Evolutionary conservation across 2,888 invertebrate species (phyloP), one percentile per base, ranked within the genome.

Genomic region (Lomographa bimaculata): DNA sequence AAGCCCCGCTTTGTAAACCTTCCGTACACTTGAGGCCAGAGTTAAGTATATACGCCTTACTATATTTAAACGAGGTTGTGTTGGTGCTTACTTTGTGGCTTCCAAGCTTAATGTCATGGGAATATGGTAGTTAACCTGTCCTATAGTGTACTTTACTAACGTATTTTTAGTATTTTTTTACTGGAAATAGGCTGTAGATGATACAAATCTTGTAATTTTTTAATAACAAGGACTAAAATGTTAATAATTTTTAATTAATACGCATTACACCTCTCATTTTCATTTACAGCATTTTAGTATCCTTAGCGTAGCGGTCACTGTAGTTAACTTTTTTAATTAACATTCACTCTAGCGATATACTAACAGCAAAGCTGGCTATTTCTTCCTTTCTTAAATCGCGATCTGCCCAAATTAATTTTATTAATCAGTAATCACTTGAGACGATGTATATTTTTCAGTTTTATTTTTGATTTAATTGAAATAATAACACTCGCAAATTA

Each of bases 11-110:
- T 80, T 40, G 50, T 44, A 58, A 47, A 68, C 67, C 71, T 71
- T 59, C 44, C 46, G 71, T 76, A 82, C 79, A 80, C 78, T 80
- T 50, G 63, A 61, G 71, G 76, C 54, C 71, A 71, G 68, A 69
- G 46, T 57, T 54, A 54, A 46, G 44, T 48, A 44, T n/a, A n/a
- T 46, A 54, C 36, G 46, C 51, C 50, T 14, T 9, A 7, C 53
- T 50, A 26, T 33, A 24, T 40, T 19, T 42, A 14, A 36, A 20
- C 40, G 24, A 33, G 10, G n/a, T 36, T 53, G 46, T 64, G 50
- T 50, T 48, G 59, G 54, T 59, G 70, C 65, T 67, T 72, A 46
- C 41, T 57, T 38, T 63, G 53, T 61, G 50, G 74, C 74, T 74
- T 73, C 28, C n/a, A 32, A 55, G 63, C 65, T 66, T 65, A 39